Percentiles rank a stretch among this genome's conserved stretches.
phyloP scores from a whole-genome alignment of 2,113 vertebrate species.

The Maccullochella peelii region DNA sequence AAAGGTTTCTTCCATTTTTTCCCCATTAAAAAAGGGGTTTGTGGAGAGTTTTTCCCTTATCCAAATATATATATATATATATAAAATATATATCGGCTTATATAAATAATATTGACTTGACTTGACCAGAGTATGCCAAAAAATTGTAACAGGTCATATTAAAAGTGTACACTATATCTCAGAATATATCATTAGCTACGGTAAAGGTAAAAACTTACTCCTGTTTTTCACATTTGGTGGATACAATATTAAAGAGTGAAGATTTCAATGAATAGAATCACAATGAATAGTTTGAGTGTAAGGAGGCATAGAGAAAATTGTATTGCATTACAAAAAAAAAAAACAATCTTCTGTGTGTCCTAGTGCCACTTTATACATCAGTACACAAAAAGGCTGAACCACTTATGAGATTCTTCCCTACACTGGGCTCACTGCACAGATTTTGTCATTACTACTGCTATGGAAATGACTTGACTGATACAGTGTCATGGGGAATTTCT shows the following conservation, averaged over 20 bases:
- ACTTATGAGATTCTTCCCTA: not conserved
- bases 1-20: no score
- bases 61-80: no score
- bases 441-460: not conserved
- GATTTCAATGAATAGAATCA: no score
- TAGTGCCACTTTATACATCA: not conserved
- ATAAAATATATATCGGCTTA: no score
- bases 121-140: no score
- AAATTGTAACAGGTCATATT: not conserved
- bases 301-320: not conserved
- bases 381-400: not conserved
- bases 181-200: not conserved
- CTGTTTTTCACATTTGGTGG: not conserved
- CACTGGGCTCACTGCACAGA: not conserved
- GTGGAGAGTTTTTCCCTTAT: no score
- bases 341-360: not conserved
- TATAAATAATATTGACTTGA: no score
- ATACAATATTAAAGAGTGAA: not conserved
- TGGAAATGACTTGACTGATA: not conserved
- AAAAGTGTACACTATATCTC: not conserved
- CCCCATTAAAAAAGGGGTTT: no score
- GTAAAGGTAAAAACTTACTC: no score
- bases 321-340: not conserved
- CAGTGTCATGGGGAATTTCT: conserved; percentile 29
- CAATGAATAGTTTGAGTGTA: not conserved